Evolutionary conservation across 2,888 invertebrate genomes (phyloP), one percentile per base, ranked within the genome.

Genomic region (Xestia xanthographa): DNA sequence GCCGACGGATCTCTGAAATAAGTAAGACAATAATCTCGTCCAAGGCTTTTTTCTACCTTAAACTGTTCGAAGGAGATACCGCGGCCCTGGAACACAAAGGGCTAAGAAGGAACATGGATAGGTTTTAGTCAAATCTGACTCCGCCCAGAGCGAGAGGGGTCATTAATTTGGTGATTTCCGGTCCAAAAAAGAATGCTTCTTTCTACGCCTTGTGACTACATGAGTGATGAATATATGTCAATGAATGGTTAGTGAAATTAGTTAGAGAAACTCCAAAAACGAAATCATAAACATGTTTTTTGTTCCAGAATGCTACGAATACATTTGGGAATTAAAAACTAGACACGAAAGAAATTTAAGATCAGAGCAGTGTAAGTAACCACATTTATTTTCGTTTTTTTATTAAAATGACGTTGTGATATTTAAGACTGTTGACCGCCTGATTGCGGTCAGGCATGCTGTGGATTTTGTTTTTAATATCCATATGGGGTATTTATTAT

Each of bases 291-390:
- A 63, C 6, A 63, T 63, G 41, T 17, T 67, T 66, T 48, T 34
- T 56, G 11, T 91, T 89, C 68, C 89, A 93, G 93, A 92, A 88
- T 93, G 93, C 77, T 87, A 86, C n/a, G 92, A 92, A 71, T 92
- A 91, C 66, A 88, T 92, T 62, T 93, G 90, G 90, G 85, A 90
- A 34, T 74, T 91, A 68, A 91, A 90, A 84, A 83, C 81, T 66
- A 88, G 92, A 77, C 85, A 91, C 34, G 88, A 92, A 53, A 76
- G 70, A 66, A 69, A 45, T 6, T 75, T 85, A 66, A 87, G 86
- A 66, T 3, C 41, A 0, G 26, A 70, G 20, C 79, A 82, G 86
- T 94, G 94, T 93, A 86, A 91, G 93, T 91, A 56, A 0, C 5
- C 22, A n/a, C 41, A 17, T 38, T 41, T 62, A 11, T 62, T 38